Percentiles rank a stretch among this genome's conserved stretches.
Evolutionary conservation across 1,140 invertebrate genomes (phyloP).

Genomic region (Oreohelix idahoensis): DNA sequence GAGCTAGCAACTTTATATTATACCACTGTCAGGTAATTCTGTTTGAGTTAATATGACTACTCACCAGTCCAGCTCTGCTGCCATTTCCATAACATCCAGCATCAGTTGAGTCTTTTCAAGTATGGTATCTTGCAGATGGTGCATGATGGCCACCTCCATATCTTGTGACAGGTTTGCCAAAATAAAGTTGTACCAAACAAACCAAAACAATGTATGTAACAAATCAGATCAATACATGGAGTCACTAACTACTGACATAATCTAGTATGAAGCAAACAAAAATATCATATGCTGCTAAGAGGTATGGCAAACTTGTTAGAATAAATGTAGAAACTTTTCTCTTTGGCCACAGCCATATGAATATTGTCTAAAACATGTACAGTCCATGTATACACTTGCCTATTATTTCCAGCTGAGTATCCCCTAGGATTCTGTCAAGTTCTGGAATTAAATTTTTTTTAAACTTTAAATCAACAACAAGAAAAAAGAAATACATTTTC

Average conservation of each 20-base stretch:
- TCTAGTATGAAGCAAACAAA: no score
- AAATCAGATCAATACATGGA: no score
- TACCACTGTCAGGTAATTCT: neutral
- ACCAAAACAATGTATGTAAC: no score
- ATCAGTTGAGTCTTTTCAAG: slow-evolving; percentile 78
- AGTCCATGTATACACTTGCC: slow-evolving; percentile 50
- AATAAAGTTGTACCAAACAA: neutral
- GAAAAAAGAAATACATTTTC: no score
- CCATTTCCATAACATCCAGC: slow-evolving; percentile 78
- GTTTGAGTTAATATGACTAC: neutral
- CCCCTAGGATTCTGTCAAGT: slow-evolving; percentile 83
- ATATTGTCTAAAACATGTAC: no score
- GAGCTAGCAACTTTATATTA: no score
- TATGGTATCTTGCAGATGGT: slow-evolving; percentile 79
- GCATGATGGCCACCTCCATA: slow-evolving; percentile 83
- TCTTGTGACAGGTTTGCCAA: slow-evolving; percentile 68
- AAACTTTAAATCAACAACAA: no score
- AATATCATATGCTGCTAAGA: no score
- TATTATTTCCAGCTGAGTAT: slow-evolving; percentile 83
- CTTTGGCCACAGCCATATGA: no score
- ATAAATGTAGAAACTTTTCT: no score
- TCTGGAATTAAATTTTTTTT: slow-evolving; percentile 76
- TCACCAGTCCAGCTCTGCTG: slow-evolving; percentile 85
- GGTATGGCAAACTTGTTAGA: no score
- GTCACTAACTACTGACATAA: no score